Conservation (phyloP, 2,888 invertebrate genomes). For the Heterodera filipjevi region DNA sequence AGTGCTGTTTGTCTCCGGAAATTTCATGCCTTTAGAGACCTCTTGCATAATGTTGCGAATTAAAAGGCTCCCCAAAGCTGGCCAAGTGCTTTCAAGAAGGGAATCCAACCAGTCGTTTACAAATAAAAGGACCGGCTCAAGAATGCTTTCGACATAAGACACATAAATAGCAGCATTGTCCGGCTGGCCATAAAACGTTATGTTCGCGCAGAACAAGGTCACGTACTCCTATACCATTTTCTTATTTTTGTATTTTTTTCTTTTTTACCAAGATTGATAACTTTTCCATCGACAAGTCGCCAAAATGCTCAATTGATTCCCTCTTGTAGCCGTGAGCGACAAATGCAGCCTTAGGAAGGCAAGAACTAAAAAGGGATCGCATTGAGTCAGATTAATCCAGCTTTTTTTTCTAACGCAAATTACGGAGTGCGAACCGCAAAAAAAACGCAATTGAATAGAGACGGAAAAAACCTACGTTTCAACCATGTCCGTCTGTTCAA, state of each 20-base stretch:
- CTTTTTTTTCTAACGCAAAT: too few relatives aligned
- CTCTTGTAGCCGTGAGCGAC: neutral
- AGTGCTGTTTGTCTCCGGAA: neutral
- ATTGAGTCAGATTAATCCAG: too few relatives aligned
- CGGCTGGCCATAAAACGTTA: slow-evolving; percentile 16
- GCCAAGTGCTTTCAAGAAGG: slow-evolving; percentile 8
- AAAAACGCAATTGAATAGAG: too few relatives aligned
- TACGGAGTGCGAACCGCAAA: too few relatives aligned
- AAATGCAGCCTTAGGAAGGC: neutral
- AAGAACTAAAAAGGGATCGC: neutral
- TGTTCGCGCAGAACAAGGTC: slow-evolving; percentile 3
- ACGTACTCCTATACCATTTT: neutral
- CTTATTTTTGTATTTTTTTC: neutral
- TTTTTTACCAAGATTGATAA: neutral
- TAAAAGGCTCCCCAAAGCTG: neutral
- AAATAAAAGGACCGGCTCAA: slow-evolving; percentile 16
- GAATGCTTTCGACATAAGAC: neutral
- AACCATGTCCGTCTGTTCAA: neutral
- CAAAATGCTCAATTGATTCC: neutral
- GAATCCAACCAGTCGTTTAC: neutral
- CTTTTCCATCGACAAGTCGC: neutral
- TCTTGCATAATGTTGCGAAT: slow-evolving; percentile 1
- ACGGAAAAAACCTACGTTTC: neutral
- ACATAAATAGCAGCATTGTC: neutral
- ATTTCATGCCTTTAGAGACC: neutral